Percentiles rank a stretch among this genome's conserved stretches.
Conservation (phyloP, 2,113 vertebrate species). For the Merops nubicus region DNA sequence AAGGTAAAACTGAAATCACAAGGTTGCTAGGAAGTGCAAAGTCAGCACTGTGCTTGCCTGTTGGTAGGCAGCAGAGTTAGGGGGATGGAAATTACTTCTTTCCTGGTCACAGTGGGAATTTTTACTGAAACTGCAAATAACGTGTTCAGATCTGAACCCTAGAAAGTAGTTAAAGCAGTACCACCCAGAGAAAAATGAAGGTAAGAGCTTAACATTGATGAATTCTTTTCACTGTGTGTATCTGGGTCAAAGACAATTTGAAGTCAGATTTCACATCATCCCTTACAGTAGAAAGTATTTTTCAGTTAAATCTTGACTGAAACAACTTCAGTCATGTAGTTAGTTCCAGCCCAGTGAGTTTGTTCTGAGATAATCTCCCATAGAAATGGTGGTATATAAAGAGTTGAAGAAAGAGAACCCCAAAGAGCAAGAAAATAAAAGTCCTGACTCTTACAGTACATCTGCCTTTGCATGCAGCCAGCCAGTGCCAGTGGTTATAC, state of each 20-base stretch:
- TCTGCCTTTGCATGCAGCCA: background rate
- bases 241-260: background rate
- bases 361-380: background rate
- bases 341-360: background rate
- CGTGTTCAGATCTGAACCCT: background rate
- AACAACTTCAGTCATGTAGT: background rate
- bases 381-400: background rate
- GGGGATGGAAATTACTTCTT: background rate
- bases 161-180: background rate
- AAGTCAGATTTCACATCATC: background rate
- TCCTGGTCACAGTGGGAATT: background rate
- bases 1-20: background rate
- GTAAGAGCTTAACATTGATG: background rate
- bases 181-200: background rate
- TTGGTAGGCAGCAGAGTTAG: background rate
- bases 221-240: background rate
- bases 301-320: background rate
- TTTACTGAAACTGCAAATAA: background rate
- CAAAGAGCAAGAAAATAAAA: constrained; percentile 8
- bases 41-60: background rate
- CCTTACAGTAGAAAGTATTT: background rate
- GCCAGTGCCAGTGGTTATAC: background rate
- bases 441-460: background rate
- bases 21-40: background rate
- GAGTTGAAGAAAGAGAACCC: background rate